These are phyloP conservation scores for Nesoenas mayeri DNA, from an alignment of 2,113 vertebrate genomes.

Conservation along the genomic window DNA sequence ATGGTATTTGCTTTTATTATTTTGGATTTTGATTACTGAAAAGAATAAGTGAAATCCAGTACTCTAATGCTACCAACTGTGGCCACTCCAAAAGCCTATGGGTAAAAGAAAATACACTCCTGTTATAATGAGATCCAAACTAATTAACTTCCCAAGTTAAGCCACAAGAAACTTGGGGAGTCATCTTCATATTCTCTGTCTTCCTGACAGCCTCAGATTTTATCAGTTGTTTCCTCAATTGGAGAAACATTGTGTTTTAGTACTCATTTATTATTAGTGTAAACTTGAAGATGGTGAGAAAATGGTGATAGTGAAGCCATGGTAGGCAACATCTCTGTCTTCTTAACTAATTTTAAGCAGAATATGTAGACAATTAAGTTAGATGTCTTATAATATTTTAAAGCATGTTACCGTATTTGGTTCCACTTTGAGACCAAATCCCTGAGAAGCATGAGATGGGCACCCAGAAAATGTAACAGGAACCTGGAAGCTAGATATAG, in stretches of 20 bases:
- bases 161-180: neutral
- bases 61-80: neutral
- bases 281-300: neutral
- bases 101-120: neutral
- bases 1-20: neutral
- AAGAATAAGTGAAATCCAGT: neutral
- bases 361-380: neutral
- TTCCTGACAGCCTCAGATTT: neutral
- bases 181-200: neutral
- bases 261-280: neutral
- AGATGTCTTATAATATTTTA: neutral
- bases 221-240: neutral
- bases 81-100: neutral
- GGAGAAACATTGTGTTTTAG: neutral
- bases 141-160: neutral
- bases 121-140: neutral
- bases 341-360: neutral
- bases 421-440: neutral
- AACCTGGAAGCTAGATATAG: neutral
- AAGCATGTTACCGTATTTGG: fast-evolving
- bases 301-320: neutral
- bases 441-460: neutral
- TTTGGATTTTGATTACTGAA: neutral
- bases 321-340: neutral
- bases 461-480: neutral